phyloP scores from a whole-genome alignment of 2,888 invertebrate species.

The Agrotis clavis region DNA sequence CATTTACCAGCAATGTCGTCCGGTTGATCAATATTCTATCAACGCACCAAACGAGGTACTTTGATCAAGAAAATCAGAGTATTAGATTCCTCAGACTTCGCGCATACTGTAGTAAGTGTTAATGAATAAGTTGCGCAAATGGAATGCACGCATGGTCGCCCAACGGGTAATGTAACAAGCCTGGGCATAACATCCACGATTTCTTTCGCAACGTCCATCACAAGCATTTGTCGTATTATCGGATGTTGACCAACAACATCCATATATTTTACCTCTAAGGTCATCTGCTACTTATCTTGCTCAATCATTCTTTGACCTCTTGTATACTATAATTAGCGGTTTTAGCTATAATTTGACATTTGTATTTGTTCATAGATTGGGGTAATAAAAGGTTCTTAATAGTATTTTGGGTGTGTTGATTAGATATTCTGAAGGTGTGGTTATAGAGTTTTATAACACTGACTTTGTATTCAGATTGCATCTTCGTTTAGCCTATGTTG shows the following conservation, averaged over 20 bases:
- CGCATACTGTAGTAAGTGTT: conserved; percentile 30
- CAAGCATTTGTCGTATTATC: conserved; percentile 56
- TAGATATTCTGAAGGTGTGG: conserved; percentile 33
- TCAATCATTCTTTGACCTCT: conserved; percentile 45
- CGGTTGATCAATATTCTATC: conserved; percentile 12
- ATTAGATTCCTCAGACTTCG: conserved; percentile 29
- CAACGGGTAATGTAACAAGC: conserved; percentile 60
- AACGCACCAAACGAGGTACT: conserved; percentile 2
- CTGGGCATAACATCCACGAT: conserved; percentile 54
- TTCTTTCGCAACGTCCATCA: conserved; percentile 64
- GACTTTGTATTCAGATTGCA: conserved; percentile 34
- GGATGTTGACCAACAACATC: conserved; percentile 58
- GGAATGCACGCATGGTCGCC: conserved; percentile 65
- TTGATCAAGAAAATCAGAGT: conserved; percentile 27
- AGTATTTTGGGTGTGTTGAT: conserved; percentile 21
- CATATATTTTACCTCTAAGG: conserved; percentile 49
- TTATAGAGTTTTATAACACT: conserved; percentile 35
- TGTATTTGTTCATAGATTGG: conserved; percentile 1
- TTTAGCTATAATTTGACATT: conserved; percentile 23
- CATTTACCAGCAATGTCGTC: conserved; percentile 4
- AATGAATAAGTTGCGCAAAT: conserved; percentile 64
- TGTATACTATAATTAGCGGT: conserved; percentile 26
- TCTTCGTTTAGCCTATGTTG: conserved; percentile 5
- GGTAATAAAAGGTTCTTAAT: not conserved
- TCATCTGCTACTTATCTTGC: conserved; percentile 29